Conservation (phyloP, 2,113 vertebrate species). For the Phaetusa simplex region DNA sequence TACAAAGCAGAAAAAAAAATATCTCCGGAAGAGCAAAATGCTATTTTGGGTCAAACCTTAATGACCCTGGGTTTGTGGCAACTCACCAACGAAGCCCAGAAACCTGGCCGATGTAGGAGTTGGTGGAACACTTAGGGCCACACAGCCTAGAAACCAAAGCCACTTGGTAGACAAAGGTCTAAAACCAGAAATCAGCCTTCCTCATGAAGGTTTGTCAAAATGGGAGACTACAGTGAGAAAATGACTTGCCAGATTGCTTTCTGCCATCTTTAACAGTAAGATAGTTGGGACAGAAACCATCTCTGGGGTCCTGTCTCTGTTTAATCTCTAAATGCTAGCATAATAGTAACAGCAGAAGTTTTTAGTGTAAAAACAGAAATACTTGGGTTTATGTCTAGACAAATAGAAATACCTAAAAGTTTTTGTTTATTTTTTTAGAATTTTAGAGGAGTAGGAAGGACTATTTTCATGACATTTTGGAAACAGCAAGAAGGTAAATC, state of each 20-base stretch:
- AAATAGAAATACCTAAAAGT: not conserved
- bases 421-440: not conserved
- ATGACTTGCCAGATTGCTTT: not conserved
- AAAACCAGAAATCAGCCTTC: not conserved
- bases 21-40: not conserved
- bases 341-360: not conserved
- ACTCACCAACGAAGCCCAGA: not conserved
- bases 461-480: not conserved
- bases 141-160: not conserved
- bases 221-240: not conserved
- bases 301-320: not conserved
- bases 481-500: not conserved
- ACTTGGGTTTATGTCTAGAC: not conserved
- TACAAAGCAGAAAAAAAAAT: not conserved
- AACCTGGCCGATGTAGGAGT: not conserved
- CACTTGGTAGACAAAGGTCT: not conserved
- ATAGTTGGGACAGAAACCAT: not conserved
- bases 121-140: not conserved
- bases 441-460: not conserved
- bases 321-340: not conserved
- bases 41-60: not conserved
- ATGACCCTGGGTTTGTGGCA: not conserved
- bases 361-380: not conserved
- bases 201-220: not conserved
- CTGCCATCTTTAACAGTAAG: not conserved